Conservation (phyloP, 2,888 invertebrate genomes). For the Salticus scenicus region DNA sequence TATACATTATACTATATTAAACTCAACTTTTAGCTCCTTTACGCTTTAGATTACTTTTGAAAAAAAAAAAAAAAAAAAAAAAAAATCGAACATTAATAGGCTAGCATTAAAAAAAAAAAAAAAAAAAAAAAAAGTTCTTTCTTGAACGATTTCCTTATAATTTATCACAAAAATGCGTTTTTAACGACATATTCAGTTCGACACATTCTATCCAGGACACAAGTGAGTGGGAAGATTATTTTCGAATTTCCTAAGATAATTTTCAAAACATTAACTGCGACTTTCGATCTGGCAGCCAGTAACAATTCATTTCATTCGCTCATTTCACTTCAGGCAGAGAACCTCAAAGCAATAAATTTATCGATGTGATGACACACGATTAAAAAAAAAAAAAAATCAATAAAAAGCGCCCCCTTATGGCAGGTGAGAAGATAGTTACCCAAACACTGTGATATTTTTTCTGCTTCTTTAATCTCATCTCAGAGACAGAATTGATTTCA, state of each 20-base stretch:
- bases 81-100: too few relatives aligned
- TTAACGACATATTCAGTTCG: background rate
- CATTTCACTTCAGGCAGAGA: constrained; percentile 1
- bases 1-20: too few relatives aligned
- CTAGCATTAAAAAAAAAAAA: too few relatives aligned
- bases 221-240: background rate
- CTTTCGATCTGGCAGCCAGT: constrained; percentile 7
- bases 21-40: too few relatives aligned
- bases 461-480: background rate
- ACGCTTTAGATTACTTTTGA: too few relatives aligned
- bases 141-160: too few relatives aligned
- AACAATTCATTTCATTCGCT: background rate
- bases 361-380: constrained; percentile 13
- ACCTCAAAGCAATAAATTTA: constrained; percentile 5
- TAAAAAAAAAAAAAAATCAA: background rate
- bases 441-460: background rate
- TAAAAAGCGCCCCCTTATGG: background rate
- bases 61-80: too few relatives aligned
- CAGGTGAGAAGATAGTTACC: background rate
- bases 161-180: background rate
- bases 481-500: background rate
- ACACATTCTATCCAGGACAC: background rate
- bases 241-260: background rate
- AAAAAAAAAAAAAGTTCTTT: too few relatives aligned
- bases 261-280: constrained; percentile 3